phyloP scores from a whole-genome alignment of 1,140 invertebrate species.

The Diachasma alloeum region DNA sequence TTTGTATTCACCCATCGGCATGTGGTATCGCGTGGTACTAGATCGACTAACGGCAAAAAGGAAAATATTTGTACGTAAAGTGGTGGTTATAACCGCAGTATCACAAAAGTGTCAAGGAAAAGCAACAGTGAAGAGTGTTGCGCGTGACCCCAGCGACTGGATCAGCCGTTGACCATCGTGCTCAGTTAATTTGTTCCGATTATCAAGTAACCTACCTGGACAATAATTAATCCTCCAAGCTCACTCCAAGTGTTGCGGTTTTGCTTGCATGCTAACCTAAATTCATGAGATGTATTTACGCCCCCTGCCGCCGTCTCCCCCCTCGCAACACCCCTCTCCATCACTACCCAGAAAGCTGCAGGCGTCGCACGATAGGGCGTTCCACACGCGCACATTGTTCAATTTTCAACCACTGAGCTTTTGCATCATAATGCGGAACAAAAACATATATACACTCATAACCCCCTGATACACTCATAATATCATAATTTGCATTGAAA shows the following conservation, averaged over 20 bases:
- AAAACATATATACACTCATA: background rate
- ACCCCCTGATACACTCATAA: background rate
- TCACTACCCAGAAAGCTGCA: background rate
- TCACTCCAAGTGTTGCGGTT: conserved; percentile 52
- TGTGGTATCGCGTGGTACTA: background rate
- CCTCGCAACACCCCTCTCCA: too few species aligned
- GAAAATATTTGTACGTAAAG: background rate
- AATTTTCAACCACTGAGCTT: background rate
- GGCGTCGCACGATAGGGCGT: conserved; percentile 18
- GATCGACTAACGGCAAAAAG: background rate
- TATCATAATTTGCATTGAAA: conserved; percentile 1
- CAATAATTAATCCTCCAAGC: conserved; percentile 52
- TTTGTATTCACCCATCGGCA: background rate
- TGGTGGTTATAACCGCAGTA: background rate
- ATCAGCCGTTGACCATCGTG: conserved; percentile 12
- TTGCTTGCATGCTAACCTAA: conserved; percentile 58
- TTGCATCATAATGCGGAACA: background rate
- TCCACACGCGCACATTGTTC: background rate
- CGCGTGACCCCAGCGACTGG: background rate
- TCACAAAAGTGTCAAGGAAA: background rate
- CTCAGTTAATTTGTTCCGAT: conserved; percentile 45
- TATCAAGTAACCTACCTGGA: conserved; percentile 46
- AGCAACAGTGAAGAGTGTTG: background rate
- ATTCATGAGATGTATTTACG: conserved; percentile 59
- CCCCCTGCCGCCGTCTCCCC: conserved; percentile 27